Percentiles rank a stretch among this genome's conserved stretches.
Evolutionary conservation across 2,797 vertebrate species (phyloP).

Genomic region (Pyrrhura leucotis): DNA sequence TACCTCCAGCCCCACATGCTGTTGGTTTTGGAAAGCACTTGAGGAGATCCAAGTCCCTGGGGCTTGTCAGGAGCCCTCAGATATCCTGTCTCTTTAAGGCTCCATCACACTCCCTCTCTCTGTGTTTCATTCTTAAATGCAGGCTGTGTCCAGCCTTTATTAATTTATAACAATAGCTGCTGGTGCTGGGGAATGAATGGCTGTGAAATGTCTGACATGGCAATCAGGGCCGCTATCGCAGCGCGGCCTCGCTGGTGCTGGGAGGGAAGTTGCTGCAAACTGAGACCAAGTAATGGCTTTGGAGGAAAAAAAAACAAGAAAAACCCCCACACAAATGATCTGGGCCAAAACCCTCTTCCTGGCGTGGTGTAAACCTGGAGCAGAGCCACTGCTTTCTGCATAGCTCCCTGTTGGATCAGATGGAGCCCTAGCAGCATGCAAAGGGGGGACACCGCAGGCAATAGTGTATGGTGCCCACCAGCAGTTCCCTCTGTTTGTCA

Average conservation of each 20-base stretch:
- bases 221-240: slow-evolving; percentile 5
- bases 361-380: neutral
- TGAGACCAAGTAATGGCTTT: neutral
- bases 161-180: slow-evolving; percentile 50
- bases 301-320: accelerated
- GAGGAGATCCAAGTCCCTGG: neutral
- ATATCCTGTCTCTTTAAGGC: slow-evolving; percentile 21
- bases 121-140: slow-evolving; percentile 1
- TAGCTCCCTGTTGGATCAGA: accelerated
- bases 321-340: neutral
- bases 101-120: neutral
- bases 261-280: slow-evolving; percentile 17
- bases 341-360: neutral
- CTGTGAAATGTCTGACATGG: slow-evolving; percentile 24
- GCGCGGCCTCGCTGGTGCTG: neutral
- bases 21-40: neutral
- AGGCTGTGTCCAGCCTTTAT: slow-evolving; percentile 21
- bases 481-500: neutral
- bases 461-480: neutral
- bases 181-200: slow-evolving; percentile 23
- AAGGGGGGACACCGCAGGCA: neutral
- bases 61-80: neutral
- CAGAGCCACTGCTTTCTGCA: neutral
- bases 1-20: neutral
- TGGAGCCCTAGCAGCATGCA: accelerated